Evolutionary conservation across 2,888 invertebrate species (phyloP), one percentile per base, ranked within the genome.

Genomic region (Antheraea yamamai): DNA sequence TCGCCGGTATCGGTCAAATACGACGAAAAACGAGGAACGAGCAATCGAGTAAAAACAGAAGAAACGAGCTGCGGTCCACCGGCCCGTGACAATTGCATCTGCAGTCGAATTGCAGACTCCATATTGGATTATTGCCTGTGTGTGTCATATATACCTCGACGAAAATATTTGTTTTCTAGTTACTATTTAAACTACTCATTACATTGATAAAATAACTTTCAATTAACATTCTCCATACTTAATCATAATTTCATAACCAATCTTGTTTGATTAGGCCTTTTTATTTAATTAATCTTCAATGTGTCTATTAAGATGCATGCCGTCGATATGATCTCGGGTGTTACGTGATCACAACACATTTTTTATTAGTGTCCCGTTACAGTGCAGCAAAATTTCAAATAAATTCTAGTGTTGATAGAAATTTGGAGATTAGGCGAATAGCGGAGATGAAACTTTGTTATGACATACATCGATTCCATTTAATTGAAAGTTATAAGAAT

Each of bases 61-160:
- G 92, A 86, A 91, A 87, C 86, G 85, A 87, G 85, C 83, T 86
- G 82, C 82, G 80, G 87, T 84, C 87, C 91, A 86, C 82, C 89
- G 88, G 92, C 84, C 91, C 89, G 92, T 93, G 91, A 92, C 94
- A 93, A 94, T 93, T 94, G 93, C 93, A 92, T 89, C 92, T 90
- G 91, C 89, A 87, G 83, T 87, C 89, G 86, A 88, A 90, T 88
- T 90, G 89, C 87, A 87, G 87, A 86, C 88, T 88, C 92, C 90
- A 91, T 92, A 87, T 93, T 93, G 91, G 92, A 92, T 93, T 93
- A 93, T 90, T 89, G 89, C 87, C 82, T 85, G 77, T 81, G 85
- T 90, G 88, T 90, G 87, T 90, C 91, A 90, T 87, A 90, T 92
- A 92, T 85, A 86, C 86, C 87, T 87, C 83, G 72, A 51, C 39